Base-by-base conservation (phyloP, 2,888 invertebrate genomes). In the Mystacides longicornis region DNA sequence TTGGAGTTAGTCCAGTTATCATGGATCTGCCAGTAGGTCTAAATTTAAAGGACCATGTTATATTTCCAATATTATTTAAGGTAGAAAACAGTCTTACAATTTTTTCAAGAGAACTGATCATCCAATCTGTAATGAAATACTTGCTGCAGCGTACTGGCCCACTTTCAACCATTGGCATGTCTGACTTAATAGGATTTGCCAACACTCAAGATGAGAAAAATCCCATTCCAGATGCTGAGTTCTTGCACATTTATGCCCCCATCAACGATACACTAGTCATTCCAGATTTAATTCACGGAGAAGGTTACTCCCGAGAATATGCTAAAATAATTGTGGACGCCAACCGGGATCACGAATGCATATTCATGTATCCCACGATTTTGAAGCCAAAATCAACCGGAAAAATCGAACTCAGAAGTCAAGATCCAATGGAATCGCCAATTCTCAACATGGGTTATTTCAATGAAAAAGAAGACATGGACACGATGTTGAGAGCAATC, bases 301-400 rank as follows among this genome's bases (percentile, higher is more conserved):
- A 67, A 7, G 69, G 69, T 11, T 71, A 65, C 31, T 67, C 68
- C 46, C 63, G 67, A 14, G 49, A 18, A 23, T 52, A 21, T 22
- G 60, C 67, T 31, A 54, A 67, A 49, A 60, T 59, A 20, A 63
- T 72, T 48, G 45, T 62, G 47, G 57, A 64, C 50, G 55, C 68
- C n/a, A 73, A 71, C 62, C 58, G 64, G 52, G 51, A 67, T 33
- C 63, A 65, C 42, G 69, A 68, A 57, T 58, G 77, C 3, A 51
- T 81, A 0, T 65, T 69, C 2, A 63, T 74, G 20, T 71, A 69
- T 23, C 69, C 74, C 0, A 67, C 72, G 1, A 63, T 79, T 21
- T 55, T 76, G 7, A 70, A 72, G 54, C 89, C 89, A 0, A 78
- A 76, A 60, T 88, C 88, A 54, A 74, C 74, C 54, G 89, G 89